Base-by-base conservation (phyloP, 1,140 invertebrate genomes). In the Trichonephila inaurata region DNA sequence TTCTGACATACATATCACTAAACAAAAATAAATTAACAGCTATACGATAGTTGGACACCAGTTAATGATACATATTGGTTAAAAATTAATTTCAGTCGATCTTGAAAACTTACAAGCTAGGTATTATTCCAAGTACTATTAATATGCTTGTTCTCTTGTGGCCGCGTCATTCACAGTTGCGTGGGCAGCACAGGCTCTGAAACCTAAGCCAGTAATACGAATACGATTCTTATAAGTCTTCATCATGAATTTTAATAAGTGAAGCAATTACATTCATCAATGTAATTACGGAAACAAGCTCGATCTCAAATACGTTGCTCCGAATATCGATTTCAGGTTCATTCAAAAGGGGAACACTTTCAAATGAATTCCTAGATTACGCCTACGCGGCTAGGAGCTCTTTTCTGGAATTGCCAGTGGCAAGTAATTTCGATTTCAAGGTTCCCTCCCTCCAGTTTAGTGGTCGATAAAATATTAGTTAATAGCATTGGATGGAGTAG, bases 341-440 rank as follows among this genome's bases (percentile, higher is more conserved):
- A 85, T 85, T 58, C 82, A 85, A 24, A 60, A 14, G 8, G 4
- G 16, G 82, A 14, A 44, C n/a, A 85, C 16, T 85, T 85, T 85
- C 44, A 85, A 85, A 85, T 85, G 82, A 60, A 85, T 18, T 85
- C 24, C 82, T 85, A 28, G 58, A 85, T 85, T 85, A 58, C 21
- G 24, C 19, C 19, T 60, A 24, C 19, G n/a, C 21, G n/a, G 16
- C 44, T 60, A 21, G 8, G 21, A 24, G 44, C n/a, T 7, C 10
- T 85, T 40, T 85, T 58, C 44, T 24, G 44, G n/a, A 8, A 14
- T 83, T 83, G 44, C 81, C 4, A 10, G 81, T 58, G 82, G 21
- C 21, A 85, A 85, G 24, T 58, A 85, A 85, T 85, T 58, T 85
- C 21, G 12, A 40, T 33, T 77, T n/a, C 72, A 77, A 77, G 72